Percentiles rank a stretch among this genome's conserved stretches.
These are phyloP conservation scores for Drosophila pectinifera DNA, from an alignment of 1,140 invertebrate species.

Conservation along the genomic window DNA sequence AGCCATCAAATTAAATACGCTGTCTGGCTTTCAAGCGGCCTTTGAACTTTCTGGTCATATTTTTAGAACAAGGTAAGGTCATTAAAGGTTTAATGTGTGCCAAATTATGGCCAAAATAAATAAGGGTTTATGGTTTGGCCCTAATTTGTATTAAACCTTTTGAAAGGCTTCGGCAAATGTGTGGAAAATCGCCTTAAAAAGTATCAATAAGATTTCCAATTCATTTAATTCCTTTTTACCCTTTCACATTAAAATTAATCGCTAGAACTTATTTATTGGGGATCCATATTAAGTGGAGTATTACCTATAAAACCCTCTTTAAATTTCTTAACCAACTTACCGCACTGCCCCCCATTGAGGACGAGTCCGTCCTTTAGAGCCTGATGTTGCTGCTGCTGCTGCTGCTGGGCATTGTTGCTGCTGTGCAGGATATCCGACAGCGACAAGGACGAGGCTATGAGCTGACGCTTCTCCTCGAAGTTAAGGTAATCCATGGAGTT, in stretches of 20 bases:
- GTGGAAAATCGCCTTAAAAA: too few relatives aligned
- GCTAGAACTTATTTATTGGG: neutral
- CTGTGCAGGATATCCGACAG: constrained; percentile 93
- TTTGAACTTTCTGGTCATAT: constrained; percentile 11
- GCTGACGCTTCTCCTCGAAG: constrained; percentile 94
- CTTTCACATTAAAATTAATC: neutral
- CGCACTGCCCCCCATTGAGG: constrained; percentile 64
- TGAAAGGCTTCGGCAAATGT: too few relatives aligned
- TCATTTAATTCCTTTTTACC: neutral
- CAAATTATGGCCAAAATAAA: neutral
- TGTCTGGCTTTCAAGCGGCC: neutral
- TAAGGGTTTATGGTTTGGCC: neutral
- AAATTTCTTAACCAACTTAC: constrained; percentile 36
- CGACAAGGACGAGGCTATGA: constrained; percentile 94
- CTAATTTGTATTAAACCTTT: neutral
- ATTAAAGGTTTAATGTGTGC: neutral
- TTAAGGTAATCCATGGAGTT: constrained; percentile 95
- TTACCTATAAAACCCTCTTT: neutral
- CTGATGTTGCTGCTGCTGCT: constrained; percentile 42
- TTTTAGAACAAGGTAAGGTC: constrained; percentile 13
- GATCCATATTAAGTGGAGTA: neutral
- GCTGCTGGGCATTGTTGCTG: constrained; percentile 87
- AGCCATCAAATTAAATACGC: neutral
- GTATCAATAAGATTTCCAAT: neutral
- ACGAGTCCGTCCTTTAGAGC: constrained; percentile 56